Base-by-base conservation (phyloP, 1,140 invertebrate genomes). In the Brachionus sp. region DNA sequence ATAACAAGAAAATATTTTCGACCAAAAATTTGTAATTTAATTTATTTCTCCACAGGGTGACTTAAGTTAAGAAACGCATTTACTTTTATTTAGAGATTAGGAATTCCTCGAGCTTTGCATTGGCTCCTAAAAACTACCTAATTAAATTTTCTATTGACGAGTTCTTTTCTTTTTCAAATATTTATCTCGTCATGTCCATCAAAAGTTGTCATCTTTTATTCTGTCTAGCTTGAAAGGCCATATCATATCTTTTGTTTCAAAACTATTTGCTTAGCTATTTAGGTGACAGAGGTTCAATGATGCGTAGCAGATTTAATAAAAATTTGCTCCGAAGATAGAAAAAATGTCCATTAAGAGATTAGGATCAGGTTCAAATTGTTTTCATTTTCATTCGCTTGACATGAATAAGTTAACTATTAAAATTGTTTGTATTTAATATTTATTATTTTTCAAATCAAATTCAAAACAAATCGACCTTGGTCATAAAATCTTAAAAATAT, bases 1-100 rank as follows among this genome's bases (percentile, higher is more conserved):
- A 70, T 70, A 70, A 70, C 66, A 70, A 70, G 66, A 70, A 70
- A 70, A 70, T 39, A 70, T 57, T 57, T 57, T 57, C 16, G 50
- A 19, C 50, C 50, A 57, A 57, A 57, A 57, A 57, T 57, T 57
- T 57, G 50, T 57, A 57, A 57, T 57, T 57, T 57, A 57, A 57
- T 57, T 57, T 57, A 19, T 57, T 57, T 53, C 46, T 57, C 50
- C 50, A 57, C n/a, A 57, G 50, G 50, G 50, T 57, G 50, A 57
- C 50, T 57, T 57, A 57, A 25, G 50, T 19, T 10, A 57, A 57
- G 50, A 57, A 57, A 9, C 50, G n/a, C 50, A 57, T 57, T 19
- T 57, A 10, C 19, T 57, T 57, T 57, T 57, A 57, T 57, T 57
- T 57, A 25, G 7, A 57, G 50, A 57, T 57, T 57, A 57, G 50